Evolutionary conservation across 2,888 invertebrate species (phyloP).

Genomic region (Panopea generosa): DNA sequence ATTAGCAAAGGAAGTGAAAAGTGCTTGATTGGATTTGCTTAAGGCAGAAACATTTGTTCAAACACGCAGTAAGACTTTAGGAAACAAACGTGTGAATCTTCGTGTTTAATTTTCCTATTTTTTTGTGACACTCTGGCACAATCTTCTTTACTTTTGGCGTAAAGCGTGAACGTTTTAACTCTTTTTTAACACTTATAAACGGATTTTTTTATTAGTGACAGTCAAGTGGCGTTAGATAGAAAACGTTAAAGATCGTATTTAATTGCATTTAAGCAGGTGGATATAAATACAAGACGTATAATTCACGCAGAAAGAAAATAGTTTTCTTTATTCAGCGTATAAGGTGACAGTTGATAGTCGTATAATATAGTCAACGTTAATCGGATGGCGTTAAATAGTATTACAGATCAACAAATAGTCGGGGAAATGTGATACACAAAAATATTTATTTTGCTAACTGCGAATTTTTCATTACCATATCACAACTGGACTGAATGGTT

Average conservation of each 20-base stretch:
- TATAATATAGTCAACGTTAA: no score
- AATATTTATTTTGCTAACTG: no score
- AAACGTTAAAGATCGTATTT: background rate
- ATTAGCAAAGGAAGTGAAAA: slow-evolving; percentile 18
- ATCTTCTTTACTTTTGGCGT: slow-evolving; percentile 21
- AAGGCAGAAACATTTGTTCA: slow-evolving; percentile 39
- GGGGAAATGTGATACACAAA: no score
- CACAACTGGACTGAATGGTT: no score
- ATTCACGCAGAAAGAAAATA: background rate
- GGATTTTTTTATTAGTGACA: background rate
- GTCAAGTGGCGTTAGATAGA: background rate
- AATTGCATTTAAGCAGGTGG: slow-evolving; percentile 3
- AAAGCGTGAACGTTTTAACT: slow-evolving; percentile 32
- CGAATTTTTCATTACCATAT: no score
- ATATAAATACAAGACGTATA: background rate
- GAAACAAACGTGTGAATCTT: slow-evolving; percentile 21
- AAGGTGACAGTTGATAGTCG: no score
- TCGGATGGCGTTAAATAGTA: no score
- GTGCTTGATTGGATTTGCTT: slow-evolving; percentile 24
- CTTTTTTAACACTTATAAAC: background rate
- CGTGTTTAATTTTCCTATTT: slow-evolving; percentile 23
- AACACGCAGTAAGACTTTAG: slow-evolving; percentile 21
- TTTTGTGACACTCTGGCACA: slow-evolving; percentile 24
- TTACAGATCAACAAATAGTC: no score
- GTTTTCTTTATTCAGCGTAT: no score